Evolutionary conservation across 2,888 invertebrate genomes (phyloP), one percentile per base, ranked within the genome.

Genomic region (Acleris holmiana): DNA sequence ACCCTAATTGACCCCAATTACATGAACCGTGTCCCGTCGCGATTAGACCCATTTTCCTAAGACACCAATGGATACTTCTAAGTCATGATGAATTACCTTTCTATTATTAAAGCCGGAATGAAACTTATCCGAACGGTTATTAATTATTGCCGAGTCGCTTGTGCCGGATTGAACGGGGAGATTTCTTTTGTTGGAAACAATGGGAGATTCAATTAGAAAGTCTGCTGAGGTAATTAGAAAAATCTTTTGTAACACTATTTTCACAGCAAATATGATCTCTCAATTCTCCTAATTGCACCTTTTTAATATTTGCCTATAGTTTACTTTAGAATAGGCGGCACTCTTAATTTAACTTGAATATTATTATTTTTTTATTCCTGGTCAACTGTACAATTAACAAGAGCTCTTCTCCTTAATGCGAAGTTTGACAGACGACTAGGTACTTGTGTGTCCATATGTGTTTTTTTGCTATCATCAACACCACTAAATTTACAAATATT

Each of bases 41-140:
- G 44, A 60, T 57, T 62, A 44, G 23, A 48, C 23, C 25, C 61
- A 66, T 29, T 62, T 57, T 62, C 44, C 35, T 15, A 21, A 23
- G 21, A 51, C 35, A 29, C 44, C 46, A 21, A 41, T 19, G 48
- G 61, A 67, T 68, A 63, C 67, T 56, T 51, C 64, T 49, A 69
- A 65, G 66, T 71, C 70, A 71, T 71, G 73, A 73, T 69, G 70
- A 71, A 73, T 72, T 67, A 68, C 72, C 67, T 67, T 66, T 67
- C 68, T 67, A 69, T 69, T 71, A 71, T 70, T 70, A 67, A 69
- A 69, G 70, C 58, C 48, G 18, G 55, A 54, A 67, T 49, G 57
- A 69, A 71, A 62, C 68, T 68, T 60, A 59, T 65, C 65, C 17
- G 66, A 64, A 57, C 55, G 53, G 66, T 66, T 61, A 72, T 70